These are phyloP conservation scores for Morone saxatilis DNA, from an alignment of 2,113 vertebrate species.

Conservation along the genomic window DNA sequence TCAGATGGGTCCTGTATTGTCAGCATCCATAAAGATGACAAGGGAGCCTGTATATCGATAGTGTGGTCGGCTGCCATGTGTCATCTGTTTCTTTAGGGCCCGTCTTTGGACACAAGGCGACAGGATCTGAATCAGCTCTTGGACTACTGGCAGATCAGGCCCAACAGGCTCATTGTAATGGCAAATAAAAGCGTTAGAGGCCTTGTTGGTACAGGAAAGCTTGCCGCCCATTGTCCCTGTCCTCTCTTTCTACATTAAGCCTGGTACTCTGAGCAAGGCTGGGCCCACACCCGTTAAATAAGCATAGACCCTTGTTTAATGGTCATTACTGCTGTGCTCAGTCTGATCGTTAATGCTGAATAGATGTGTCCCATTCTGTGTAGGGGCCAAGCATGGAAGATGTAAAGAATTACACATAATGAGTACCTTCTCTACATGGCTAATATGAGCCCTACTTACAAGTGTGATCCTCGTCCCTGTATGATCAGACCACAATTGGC, in stretches of 20 bases:
- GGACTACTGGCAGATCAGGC: conserved; percentile 45
- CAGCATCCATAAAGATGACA: conserved; percentile 73
- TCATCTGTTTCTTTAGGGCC: conserved; percentile 77
- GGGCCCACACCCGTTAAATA: conserved; percentile 54
- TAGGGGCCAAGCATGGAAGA: conserved; percentile 30
- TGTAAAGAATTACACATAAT: conserved; percentile 51
- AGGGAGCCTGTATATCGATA: conserved; percentile 38
- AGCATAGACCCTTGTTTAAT: conserved; percentile 58
- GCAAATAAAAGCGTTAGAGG: conserved; percentile 62
- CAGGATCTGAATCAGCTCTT: conserved; percentile 78
- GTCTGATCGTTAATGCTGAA: conserved; percentile 58
- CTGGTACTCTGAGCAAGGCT: conserved; percentile 36
- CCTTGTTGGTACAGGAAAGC: conserved; percentile 61
- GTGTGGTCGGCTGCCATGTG: conserved; percentile 60
- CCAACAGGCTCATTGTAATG: conserved; percentile 58
- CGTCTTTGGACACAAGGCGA: conserved; percentile 63
- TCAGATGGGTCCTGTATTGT: conserved; percentile 68
- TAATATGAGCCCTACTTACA: conserved; percentile 43
- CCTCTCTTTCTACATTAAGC: conserved; percentile 40
- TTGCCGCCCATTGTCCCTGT: conserved; percentile 44
- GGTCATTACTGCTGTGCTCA: conserved; percentile 50
- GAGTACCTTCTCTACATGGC: conserved; percentile 25
- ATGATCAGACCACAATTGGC: conserved; percentile 39
- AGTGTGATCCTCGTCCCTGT: conserved; percentile 28
- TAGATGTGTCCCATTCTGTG: conserved; percentile 46